These are phyloP conservation scores for Drosophila neonasuta DNA, from an alignment of 2,888 invertebrate species.

Conservation along the genomic window DNA sequence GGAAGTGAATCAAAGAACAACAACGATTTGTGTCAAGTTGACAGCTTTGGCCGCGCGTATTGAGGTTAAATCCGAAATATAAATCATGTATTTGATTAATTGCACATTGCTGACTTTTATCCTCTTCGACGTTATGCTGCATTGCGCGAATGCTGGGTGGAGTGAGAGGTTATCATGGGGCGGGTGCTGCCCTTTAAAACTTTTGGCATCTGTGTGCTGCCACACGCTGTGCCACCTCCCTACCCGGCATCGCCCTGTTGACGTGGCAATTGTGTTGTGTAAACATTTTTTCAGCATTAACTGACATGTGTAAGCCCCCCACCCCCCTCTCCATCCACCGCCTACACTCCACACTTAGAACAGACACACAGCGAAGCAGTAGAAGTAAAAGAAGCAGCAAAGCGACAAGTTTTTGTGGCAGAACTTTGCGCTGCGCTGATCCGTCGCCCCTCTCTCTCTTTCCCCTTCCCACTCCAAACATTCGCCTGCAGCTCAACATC, in stretches of 20 bases:
- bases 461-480: conserved; percentile 8
- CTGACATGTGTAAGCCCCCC: conserved; percentile 70
- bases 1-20: not conserved
- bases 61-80: conserved; percentile 62
- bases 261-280: conserved; percentile 71
- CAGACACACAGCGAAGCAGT: not conserved
- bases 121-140: conserved; percentile 63
- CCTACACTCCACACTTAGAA: conserved; percentile 3
- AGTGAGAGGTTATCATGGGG: not conserved
- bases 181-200: conserved; percentile 50
- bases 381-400: conserved; percentile 4
- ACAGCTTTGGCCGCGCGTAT: conserved; percentile 31
- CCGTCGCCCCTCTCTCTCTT: conserved; percentile 2
- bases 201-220: conserved; percentile 49
- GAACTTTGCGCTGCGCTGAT: conserved; percentile 37
- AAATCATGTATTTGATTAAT: conserved; percentile 75
- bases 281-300: conserved; percentile 74
- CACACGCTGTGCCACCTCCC: conserved; percentile 27
- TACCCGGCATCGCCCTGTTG: conserved; percentile 4
- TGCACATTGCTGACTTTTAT: conserved; percentile 67
- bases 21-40: conserved; percentile 3
- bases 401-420: conserved; percentile 48
- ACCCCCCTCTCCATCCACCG: conserved; percentile 22
- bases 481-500: conserved; percentile 30
- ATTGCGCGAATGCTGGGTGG: conserved; percentile 1